These are phyloP conservation scores for Orientallactaga bullata DNA, from an alignment of 2,113 vertebrate species.

Conservation along the genomic window DNA sequence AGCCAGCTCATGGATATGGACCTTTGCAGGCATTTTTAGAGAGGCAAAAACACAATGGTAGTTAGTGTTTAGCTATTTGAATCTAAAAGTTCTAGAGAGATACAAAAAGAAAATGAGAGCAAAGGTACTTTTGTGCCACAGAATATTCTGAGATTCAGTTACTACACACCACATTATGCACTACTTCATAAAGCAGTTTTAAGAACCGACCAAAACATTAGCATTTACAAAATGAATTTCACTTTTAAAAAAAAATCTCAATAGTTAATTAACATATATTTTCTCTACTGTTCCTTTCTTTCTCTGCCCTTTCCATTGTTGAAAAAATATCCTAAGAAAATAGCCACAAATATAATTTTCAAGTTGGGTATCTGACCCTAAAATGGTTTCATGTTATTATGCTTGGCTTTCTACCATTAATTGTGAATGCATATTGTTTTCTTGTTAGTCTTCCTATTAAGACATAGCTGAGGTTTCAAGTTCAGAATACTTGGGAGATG, in stretches of 20 bases:
- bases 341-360: not conserved
- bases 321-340: not conserved
- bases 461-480: constrained; percentile 20
- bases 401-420: not conserved
- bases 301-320: not conserved
- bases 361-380: not conserved
- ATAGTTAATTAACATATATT: not conserved
- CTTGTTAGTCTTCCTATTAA: not conserved
- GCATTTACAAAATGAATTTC: not conserved
- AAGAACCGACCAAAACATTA: not conserved
- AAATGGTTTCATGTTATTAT: not conserved
- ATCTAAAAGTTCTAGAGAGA: not conserved
- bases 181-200: not conserved
- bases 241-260: not conserved
- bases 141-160: not conserved
- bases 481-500: constrained; percentile 19
- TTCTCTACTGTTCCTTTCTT: not conserved
- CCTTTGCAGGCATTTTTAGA: not conserved
- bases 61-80: not conserved
- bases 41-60: not conserved
- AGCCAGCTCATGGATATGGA: not conserved
- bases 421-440: not conserved
- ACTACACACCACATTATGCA: not conserved
- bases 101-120: not conserved
- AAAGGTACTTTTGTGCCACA: not conserved